A percentile compares a stretch with the other conserved stretches of the same genome.
phyloP scores from a whole-genome alignment of 2,113 vertebrate species.

The Plecotus auritus region DNA sequence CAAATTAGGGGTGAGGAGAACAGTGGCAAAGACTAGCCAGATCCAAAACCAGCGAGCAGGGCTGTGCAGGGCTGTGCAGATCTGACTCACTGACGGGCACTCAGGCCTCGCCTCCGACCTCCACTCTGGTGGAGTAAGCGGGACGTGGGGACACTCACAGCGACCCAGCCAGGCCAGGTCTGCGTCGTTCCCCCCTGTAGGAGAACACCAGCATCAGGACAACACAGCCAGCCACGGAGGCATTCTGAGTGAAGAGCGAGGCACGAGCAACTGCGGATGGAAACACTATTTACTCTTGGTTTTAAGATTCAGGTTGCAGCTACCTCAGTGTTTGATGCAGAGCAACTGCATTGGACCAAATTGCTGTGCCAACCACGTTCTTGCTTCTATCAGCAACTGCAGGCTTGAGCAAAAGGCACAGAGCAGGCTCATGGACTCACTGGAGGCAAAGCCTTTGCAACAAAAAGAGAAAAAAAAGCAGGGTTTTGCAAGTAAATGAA shows the following conservation, averaged over 20 bases:
- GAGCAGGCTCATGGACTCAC: background rate
- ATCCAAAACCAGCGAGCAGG: background rate
- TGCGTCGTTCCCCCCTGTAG: constrained; percentile 80
- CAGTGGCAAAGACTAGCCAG: background rate
- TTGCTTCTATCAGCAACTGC: background rate
- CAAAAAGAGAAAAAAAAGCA: background rate
- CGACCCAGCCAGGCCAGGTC: constrained; percentile 81
- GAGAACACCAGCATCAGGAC: constrained; percentile 83
- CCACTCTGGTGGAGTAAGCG: background rate
- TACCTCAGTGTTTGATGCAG: background rate
- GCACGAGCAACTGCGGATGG: constrained; percentile 78
- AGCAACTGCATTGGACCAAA: background rate
- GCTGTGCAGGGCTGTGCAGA: background rate
- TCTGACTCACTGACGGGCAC: background rate
- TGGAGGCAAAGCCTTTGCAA: background rate
- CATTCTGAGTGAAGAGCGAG: constrained; percentile 84
- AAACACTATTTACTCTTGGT: background rate
- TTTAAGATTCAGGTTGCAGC: background rate
- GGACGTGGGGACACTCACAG: constrained; percentile 72
- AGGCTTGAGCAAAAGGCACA: background rate
- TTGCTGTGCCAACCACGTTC: background rate
- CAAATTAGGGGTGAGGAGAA: background rate
- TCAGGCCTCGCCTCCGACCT: background rate
- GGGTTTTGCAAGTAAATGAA: background rate
- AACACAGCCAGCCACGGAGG: constrained; percentile 81